phyloP scores from a whole-genome alignment of 2,888 invertebrate genomes.

The Diarsia rubi region DNA sequence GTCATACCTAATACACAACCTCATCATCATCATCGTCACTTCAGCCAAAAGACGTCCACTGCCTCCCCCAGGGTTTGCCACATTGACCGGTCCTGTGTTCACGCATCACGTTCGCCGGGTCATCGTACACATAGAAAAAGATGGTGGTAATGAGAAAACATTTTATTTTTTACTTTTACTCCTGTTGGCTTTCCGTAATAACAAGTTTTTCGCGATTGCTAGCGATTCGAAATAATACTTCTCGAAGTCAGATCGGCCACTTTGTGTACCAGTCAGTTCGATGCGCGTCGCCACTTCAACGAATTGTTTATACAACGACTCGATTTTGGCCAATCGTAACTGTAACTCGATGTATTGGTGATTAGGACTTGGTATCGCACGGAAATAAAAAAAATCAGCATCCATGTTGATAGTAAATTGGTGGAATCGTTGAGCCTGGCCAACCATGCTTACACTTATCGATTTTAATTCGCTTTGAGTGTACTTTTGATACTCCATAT shows the following conservation, averaged over 20 bases:
- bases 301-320: neutral
- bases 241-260: rapidly evolving
- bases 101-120: too few relatives aligned
- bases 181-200: too few relatives aligned
- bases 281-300: neutral
- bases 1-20: too few relatives aligned
- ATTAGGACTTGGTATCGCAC: too few relatives aligned
- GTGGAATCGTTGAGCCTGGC: rapidly evolving
- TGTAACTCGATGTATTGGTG: neutral
- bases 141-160: neutral
- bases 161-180: neutral
- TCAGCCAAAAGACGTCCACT: too few relatives aligned
- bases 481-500: neutral
- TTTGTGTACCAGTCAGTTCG: rapidly evolving
- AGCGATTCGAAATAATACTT: neutral
- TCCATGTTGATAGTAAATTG: neutral
- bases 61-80: too few relatives aligned
- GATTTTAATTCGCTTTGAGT: rapidly evolving
- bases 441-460: rapidly evolving
- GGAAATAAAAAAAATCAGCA: too few relatives aligned
- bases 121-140: too few relatives aligned
- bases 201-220: neutral
- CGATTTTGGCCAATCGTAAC: neutral
- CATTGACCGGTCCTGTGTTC: too few relatives aligned
- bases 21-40: too few relatives aligned